Conservation (phyloP, 2,797 vertebrate genomes). For the Muraenolepis orangiensis region DNA sequence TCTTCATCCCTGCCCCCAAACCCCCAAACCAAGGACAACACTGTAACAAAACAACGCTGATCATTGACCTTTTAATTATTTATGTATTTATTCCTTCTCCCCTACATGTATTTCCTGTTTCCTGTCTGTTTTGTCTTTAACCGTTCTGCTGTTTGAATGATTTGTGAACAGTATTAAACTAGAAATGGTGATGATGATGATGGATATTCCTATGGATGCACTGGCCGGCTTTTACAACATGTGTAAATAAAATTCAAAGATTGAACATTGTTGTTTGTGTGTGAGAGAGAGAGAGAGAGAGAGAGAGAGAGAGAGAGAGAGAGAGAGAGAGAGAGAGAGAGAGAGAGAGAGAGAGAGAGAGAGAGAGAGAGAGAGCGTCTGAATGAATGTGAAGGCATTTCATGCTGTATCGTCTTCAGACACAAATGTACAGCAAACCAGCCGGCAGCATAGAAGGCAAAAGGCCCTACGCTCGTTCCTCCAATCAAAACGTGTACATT, state of each 20-base stretch:
- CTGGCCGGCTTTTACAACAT: not conserved
- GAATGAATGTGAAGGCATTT: too few species aligned
- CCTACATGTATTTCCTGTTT: not conserved
- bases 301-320: too few species aligned
- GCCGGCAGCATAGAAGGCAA: too few species aligned
- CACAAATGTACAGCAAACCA: too few species aligned
- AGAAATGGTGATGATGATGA: not conserved
- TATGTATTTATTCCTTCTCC: not conserved
- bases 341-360: too few species aligned
- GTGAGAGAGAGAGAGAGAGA: too few species aligned
- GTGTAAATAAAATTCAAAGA: slow-evolving; percentile 1
- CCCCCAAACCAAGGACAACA: not conserved
- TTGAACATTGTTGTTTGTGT: not conserved
- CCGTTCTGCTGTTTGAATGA: not conserved
- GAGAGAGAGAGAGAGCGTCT: too few species aligned
- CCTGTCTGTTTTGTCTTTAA: not conserved
- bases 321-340: too few species aligned
- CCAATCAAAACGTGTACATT: too few species aligned
- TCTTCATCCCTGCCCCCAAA: not conserved
- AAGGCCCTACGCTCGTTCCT: too few species aligned
- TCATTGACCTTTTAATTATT: not conserved
- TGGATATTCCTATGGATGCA: not conserved
- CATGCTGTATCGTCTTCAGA: too few species aligned
- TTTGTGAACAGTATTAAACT: not conserved
- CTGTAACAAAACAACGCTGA: not conserved